Conservation (phyloP, 2,888 invertebrate genomes). For the Drepanosiphum platanoidis region DNA sequence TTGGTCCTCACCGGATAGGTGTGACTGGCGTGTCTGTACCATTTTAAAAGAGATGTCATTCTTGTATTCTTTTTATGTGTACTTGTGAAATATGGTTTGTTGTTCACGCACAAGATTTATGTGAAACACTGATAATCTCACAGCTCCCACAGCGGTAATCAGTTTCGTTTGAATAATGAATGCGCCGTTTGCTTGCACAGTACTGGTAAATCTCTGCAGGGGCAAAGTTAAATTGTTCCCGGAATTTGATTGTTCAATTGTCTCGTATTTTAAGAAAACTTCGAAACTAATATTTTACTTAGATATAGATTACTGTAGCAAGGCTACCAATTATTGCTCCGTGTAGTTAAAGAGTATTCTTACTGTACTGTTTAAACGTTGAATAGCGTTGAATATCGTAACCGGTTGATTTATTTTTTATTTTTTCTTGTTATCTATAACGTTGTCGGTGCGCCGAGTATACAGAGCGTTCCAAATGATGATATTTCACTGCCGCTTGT, state of each 20-base stretch:
- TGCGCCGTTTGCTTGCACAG: not conserved
- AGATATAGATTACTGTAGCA: not conserved
- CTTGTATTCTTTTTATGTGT: not conserved
- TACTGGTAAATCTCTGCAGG: not conserved
- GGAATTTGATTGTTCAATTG: not conserved
- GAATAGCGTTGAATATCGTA: too few species aligned
- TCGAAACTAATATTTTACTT: not conserved
- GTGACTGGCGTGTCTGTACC: conserved; percentile 41
- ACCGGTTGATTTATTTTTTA: conserved; percentile 46
- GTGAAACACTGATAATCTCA: too few species aligned
- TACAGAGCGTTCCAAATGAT: conserved; percentile 40
- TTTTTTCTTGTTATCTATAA: conserved; percentile 7
- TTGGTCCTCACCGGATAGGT: conserved; percentile 43
- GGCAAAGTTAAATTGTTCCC: not conserved
- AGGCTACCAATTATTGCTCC: not conserved
- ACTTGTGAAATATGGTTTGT: not conserved
- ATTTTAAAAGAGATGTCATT: conserved; percentile 52
- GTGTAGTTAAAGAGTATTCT: not conserved
- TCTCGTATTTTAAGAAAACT: not conserved
- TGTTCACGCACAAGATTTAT: too few species aligned
- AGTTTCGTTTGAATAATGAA: not conserved
- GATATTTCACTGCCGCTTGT: not conserved
- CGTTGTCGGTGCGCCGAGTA: not conserved
- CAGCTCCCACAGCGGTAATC: too few species aligned
- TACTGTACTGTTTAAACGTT: not conserved